These are phyloP conservation scores for Lota lota DNA, from an alignment of 2,113 vertebrate species.

Conservation along the genomic window DNA sequence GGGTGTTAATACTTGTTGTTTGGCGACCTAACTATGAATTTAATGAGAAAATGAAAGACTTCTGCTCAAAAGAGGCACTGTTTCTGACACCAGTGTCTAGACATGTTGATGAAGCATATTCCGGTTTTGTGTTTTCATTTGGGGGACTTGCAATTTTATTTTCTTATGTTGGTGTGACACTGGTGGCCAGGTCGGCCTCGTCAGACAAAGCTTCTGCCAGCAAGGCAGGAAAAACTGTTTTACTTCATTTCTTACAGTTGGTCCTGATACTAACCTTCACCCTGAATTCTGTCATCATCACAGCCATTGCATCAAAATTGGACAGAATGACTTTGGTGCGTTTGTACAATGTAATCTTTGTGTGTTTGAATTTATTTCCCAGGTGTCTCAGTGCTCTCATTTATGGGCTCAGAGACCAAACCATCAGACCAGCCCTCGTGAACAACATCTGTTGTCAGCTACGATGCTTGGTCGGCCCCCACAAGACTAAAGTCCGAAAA, in stretches of 20 bases:
- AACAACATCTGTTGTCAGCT: constrained; percentile 7
- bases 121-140: constrained; percentile 31
- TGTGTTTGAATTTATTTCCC: constrained; percentile 29
- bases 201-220: constrained; percentile 41
- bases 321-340: background rate
- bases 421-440: constrained; percentile 21
- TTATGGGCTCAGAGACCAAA: constrained; percentile 42
- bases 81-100: background rate
- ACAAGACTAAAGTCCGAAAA: no score
- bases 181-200: constrained; percentile 38
- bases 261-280: constrained; percentile 39
- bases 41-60: background rate
- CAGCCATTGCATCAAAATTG: background rate
- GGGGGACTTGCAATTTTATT: constrained; percentile 31
- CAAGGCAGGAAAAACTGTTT: constrained; percentile 49
- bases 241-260: constrained; percentile 56
- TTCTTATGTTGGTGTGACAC: constrained; percentile 46
- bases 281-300: constrained; percentile 26
- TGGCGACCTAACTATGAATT: background rate
- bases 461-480: background rate
- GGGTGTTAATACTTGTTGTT: background rate
- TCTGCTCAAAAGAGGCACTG: background rate
- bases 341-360: constrained; percentile 20
- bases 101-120: constrained; percentile 18
- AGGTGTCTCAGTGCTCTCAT: constrained; percentile 45